Evolutionary conservation across 2,797 vertebrate genomes (phyloP).

Genomic region (Falco rusticolus): DNA sequence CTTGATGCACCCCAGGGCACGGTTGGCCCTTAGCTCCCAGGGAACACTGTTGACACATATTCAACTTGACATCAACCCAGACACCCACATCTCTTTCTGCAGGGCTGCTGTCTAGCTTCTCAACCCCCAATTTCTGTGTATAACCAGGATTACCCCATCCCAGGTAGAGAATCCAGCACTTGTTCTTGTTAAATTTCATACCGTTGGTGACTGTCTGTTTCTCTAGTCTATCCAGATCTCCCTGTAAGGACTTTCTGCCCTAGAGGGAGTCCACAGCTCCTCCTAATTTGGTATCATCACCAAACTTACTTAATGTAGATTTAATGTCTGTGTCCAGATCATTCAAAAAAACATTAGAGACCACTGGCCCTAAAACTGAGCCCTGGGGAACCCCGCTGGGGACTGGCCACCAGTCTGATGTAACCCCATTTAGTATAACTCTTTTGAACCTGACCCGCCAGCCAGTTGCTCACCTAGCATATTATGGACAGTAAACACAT

Average conservation of each 20-base stretch:
- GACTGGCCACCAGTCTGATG: not conserved
- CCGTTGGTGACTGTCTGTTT: rapidly evolving
- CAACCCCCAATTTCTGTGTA: rapidly evolving
- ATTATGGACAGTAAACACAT: not conserved
- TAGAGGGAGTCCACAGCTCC: not conserved
- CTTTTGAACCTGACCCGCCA: not conserved
- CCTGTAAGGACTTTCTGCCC: not conserved
- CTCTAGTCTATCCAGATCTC: not conserved
- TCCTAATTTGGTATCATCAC: not conserved
- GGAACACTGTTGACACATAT: not conserved
- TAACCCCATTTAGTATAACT: not conserved
- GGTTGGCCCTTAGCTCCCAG: rapidly evolving
- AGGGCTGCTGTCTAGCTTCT: not conserved
- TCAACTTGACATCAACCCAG: not conserved
- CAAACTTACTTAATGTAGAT: not conserved
- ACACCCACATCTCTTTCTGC: not conserved
- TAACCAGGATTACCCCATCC: not conserved
- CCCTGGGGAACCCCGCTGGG: not conserved
- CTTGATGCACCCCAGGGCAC: not conserved
- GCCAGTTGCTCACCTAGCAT: not conserved
- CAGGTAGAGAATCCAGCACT: rapidly evolving
- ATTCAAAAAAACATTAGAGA: not conserved
- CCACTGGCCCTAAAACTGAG: not conserved
- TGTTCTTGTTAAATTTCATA: not conserved
- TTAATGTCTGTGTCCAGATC: rapidly evolving